phyloP scores from a whole-genome alignment of 2,888 invertebrate species.

The Amphipoea lucens region DNA sequence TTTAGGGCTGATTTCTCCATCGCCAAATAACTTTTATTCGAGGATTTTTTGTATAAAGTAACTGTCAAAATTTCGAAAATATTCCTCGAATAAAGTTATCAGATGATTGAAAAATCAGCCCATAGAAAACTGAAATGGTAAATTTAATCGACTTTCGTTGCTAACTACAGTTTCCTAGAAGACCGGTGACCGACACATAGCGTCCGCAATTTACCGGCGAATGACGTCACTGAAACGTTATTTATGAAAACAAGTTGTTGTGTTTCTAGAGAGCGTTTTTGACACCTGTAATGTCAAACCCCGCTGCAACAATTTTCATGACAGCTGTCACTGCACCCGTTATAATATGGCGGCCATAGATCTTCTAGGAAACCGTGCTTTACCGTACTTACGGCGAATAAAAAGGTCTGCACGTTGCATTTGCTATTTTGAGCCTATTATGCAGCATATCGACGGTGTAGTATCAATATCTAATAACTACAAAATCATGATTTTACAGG shows the following conservation, averaged over 20 bases:
- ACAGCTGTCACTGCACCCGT: background rate
- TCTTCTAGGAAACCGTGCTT: background rate
- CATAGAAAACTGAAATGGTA: too few species aligned
- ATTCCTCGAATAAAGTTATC: too few species aligned
- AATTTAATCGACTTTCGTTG: background rate
- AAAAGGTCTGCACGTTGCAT: background rate
- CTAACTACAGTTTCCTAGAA: background rate
- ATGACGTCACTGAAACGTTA: background rate
- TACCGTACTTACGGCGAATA: background rate
- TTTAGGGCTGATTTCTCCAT: too few species aligned
- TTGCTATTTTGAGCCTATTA: conserved; percentile 23
- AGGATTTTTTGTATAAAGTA: too few species aligned
- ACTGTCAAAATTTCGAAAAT: too few species aligned
- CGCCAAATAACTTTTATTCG: too few species aligned
- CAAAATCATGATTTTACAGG: too few species aligned
- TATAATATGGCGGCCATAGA: background rate
- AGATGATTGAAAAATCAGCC: too few species aligned
- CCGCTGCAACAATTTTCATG: background rate
- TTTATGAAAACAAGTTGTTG: too few species aligned
- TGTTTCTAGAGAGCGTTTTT: too few species aligned
- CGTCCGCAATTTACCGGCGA: background rate
- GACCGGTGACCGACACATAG: background rate
- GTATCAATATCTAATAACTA: too few species aligned
- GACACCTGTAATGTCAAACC: too few species aligned
- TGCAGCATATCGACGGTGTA: background rate